A percentile compares a stretch with the other conserved stretches of the same genome.
Evolutionary conservation across 2,888 invertebrate genomes (phyloP).

Genomic region (Laothoe populi): DNA sequence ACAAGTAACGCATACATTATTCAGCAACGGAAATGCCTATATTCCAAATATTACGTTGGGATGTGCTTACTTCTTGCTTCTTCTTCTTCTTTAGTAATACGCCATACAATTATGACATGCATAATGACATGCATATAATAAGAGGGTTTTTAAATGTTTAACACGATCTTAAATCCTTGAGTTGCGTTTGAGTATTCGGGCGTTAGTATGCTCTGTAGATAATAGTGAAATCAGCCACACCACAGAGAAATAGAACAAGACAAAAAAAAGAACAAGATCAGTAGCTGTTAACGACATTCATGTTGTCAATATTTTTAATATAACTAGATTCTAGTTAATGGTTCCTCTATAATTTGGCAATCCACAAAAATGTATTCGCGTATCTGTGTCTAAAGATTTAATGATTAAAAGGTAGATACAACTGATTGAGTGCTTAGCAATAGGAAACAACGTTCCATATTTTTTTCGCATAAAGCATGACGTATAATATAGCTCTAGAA

Average conservation of each 20-base stretch:
- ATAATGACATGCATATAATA: too few species aligned
- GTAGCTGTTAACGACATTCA: background rate
- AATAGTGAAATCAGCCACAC: background rate
- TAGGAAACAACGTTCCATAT: conserved; percentile 6
- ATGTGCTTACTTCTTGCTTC: too few species aligned
- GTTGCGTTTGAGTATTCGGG: too few species aligned
- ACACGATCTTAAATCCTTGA: too few species aligned
- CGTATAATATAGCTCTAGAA: conserved; percentile 2
- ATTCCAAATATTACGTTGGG: conserved; percentile 7
- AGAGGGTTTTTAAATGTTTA: too few species aligned
- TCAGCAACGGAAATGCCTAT: background rate
- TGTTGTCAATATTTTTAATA: background rate
- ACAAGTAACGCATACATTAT: conserved; percentile 5
- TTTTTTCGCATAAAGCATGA: background rate
- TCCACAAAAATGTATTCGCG: background rate
- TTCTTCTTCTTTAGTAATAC: too few species aligned
- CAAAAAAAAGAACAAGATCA: background rate
- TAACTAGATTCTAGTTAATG: background rate
- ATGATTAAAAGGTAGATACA: conserved; percentile 5
- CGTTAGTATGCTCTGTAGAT: background rate
- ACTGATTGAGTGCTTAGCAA: conserved; percentile 19
- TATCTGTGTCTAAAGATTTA: conserved; percentile 12
- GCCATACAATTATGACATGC: too few species aligned
- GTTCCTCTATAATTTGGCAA: background rate
- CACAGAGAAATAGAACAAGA: too few species aligned